These are phyloP conservation scores for Pyrochroa serraticornis DNA, from an alignment of 2,888 invertebrate genomes.

Conservation along the genomic window DNA sequence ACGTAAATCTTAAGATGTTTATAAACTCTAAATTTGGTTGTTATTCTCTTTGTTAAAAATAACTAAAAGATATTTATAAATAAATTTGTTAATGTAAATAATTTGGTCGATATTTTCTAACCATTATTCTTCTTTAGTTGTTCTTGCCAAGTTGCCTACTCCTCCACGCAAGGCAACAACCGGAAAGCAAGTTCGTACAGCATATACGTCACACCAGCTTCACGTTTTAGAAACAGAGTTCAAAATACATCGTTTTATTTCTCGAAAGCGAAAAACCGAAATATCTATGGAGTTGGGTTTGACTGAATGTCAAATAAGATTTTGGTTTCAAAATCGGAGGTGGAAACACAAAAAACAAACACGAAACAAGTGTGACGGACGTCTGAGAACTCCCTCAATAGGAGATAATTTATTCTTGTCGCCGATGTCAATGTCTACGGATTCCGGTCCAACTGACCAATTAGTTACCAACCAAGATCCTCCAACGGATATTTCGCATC, in stretches of 20 bases:
- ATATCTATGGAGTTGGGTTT: constrained; percentile 73
- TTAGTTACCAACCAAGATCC: too few species aligned
- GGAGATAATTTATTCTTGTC: neutral
- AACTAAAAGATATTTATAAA: too few species aligned
- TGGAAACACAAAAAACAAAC: constrained; percentile 78
- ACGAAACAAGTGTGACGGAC: constrained; percentile 33
- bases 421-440: neutral
- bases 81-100: too few species aligned
- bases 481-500: too few species aligned
- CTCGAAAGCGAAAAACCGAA: constrained; percentile 77
- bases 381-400: neutral
- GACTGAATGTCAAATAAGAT: constrained; percentile 82
- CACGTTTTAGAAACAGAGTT: constrained; percentile 83
- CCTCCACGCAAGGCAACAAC: constrained; percentile 19
- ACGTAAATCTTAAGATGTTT: too few species aligned
- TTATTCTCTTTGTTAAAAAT: too few species aligned
- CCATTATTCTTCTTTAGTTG: too few species aligned
- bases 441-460: neutral
- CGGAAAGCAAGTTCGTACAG: constrained; percentile 76
- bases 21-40: too few species aligned
- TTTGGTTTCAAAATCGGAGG: constrained; percentile 86
- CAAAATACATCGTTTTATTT: constrained; percentile 74
- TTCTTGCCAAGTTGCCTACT: too few species aligned
- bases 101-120: too few species aligned
- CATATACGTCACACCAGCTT: constrained; percentile 80